phyloP scores from a whole-genome alignment of 2,113 vertebrate species.

The rat (Rattus norvegicus) region GRCr8 NC_086038.1:51109501-51110000 shows the following conservation, averaged over 20 bases:
- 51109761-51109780: no score
- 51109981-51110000: neutral
- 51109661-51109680: neutral
- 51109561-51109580: neutral
- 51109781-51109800: neutral
- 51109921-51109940: neutral
- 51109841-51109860: no score
- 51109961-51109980: neutral
- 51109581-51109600: neutral
- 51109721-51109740: neutral
- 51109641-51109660: neutral
- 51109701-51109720: neutral
- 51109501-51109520: neutral
- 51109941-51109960: no score
- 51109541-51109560: constrained; percentile 21
- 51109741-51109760: neutral
- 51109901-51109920: no score
- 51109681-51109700: neutral
- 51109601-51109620: neutral
- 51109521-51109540: neutral
- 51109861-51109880: no score
- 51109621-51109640: neutral
- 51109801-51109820: neutral
- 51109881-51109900: no score
- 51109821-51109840: neutral